These are phyloP conservation scores for Xestia ashworthii DNA, from an alignment of 2,888 invertebrate genomes.

Conservation along the genomic window DNA sequence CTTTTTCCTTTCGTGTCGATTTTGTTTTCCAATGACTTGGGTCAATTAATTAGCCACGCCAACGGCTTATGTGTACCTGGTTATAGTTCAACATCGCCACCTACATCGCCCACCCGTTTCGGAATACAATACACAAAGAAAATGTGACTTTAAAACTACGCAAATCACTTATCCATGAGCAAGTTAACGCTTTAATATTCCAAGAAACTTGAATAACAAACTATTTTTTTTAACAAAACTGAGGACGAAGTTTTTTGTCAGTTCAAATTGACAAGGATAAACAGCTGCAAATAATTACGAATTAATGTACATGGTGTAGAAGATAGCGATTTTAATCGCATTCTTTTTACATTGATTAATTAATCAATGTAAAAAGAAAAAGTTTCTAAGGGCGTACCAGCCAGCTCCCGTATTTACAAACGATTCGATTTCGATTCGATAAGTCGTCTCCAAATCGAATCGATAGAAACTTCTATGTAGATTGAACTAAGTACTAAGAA, in stretches of 20 bases:
- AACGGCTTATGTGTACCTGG: neutral
- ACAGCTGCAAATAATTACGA: constrained; percentile 55
- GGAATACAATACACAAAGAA: constrained; percentile 52
- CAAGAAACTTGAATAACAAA: constrained; percentile 69
- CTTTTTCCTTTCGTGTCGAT: neutral
- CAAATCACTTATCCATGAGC: constrained; percentile 62
- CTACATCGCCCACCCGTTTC: constrained; percentile 30
- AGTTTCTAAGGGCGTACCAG: neutral
- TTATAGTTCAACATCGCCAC: constrained; percentile 28
- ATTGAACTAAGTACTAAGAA: neutral
- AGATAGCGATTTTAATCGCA: constrained; percentile 21
- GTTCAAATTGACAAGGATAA: constrained; percentile 66
- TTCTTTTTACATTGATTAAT: no score
- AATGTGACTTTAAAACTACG: constrained; percentile 49
- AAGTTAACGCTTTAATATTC: constrained; percentile 58
- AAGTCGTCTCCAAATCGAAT: neutral
- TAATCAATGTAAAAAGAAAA: constrained; percentile 20
- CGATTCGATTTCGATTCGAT: neutral
- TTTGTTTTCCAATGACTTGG: neutral
- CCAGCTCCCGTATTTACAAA: no score
- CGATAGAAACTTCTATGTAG: neutral
- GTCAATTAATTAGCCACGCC: neutral
- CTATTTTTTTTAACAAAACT: constrained; percentile 50
- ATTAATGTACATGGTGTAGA: constrained; percentile 22
- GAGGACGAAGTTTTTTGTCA: constrained; percentile 58